Conservation (phyloP, 2,113 vertebrate species). For the Puma concolor region DNA sequence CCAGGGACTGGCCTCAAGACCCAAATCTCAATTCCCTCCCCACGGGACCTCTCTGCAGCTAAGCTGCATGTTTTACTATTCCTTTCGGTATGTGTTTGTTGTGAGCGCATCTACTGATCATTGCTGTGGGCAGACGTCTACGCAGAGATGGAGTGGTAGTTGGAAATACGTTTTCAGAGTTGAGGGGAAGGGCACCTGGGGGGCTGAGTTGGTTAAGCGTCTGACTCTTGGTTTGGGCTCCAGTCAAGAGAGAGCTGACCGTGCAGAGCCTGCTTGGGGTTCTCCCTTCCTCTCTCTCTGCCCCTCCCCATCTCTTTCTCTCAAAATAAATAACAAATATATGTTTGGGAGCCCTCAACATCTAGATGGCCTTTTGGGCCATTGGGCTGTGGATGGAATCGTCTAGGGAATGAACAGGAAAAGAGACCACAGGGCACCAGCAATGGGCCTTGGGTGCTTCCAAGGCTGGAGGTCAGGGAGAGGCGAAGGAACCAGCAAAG, state of each 20-base stretch:
- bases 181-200: neutral
- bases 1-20: neutral
- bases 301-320: too few species aligned
- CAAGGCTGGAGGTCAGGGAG: neutral
- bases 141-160: neutral
- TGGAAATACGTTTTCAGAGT: neutral
- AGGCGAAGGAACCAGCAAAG: fast-evolving
- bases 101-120: neutral
- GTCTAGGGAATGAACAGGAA: neutral
- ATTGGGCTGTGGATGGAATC: neutral
- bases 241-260: too few species aligned
- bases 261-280: too few species aligned
- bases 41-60: neutral
- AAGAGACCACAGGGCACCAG: neutral
- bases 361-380: neutral
- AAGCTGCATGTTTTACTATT: neutral
- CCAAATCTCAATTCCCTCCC: neutral
- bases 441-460: neutral
- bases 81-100: neutral
- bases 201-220: too few species aligned
- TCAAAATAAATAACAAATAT: neutral
- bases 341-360: neutral
- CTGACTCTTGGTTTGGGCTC: too few species aligned
- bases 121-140: neutral
- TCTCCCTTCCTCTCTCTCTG: too few species aligned